Evolutionary conservation across 2,113 vertebrate genomes (phyloP), one percentile per base, ranked within the genome.

Genomic region (Pseudorhombus dupliciocellatus): DNA sequence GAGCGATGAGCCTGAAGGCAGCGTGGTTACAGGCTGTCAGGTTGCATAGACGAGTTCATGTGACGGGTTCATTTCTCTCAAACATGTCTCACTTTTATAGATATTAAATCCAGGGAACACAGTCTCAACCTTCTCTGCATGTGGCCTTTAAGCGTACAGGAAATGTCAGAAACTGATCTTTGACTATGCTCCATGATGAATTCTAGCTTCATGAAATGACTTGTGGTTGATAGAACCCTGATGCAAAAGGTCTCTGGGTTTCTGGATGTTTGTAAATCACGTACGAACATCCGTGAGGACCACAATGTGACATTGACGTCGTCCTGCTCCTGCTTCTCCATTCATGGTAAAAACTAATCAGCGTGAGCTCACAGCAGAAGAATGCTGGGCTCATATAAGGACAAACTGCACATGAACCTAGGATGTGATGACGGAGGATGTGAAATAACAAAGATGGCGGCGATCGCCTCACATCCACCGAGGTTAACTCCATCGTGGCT

Each of bases 341-440:
- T 88, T 73, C 61, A 89, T 66, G 82, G 90, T 73, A 84, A 89
- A 26, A n/a, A 79, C n/a, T n/a, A 70, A 70, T 51, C 16, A 3
- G 62, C 14, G 11, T 74, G 65, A 75, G 54, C 16, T 62, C 5
- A 55, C 28, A 1, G 52, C 24, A 25, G 26, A 10, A 65, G 67
- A 87, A 86, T 59, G 71, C n/a, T 37, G 26, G 3, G 46, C 26
- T 1, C 62, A 80, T 62, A 68, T 61, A 77, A 84, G 75, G 78
- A 51, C 62, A 84, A 69, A 73, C 46, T 48, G 66, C 73, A 63
- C 31, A 9, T 10, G 34, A 34, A 2, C 14, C 2, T 12, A 44
- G 40, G 40, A 16, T 15, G 26, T 40, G 65, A 16, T 24, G 22
- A 30, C n/a, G n/a, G 52, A n/a, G n/a, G n/a, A n/a, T 73, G 10